phyloP scores from a whole-genome alignment of 2,113 vertebrate species.

The Oreochromis aureus region DNA sequence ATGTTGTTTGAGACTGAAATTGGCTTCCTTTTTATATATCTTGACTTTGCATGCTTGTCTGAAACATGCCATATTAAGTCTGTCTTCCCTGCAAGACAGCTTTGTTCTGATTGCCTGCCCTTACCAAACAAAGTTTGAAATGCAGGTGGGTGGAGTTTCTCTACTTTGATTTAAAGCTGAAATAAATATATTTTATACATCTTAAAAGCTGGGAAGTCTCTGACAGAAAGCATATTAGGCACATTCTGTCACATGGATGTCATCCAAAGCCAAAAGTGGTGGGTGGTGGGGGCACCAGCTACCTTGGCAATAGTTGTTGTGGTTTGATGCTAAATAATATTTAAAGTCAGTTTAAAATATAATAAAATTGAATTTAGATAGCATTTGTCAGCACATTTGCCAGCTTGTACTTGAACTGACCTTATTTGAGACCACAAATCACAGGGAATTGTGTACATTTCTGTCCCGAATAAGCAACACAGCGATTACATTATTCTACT shows the following conservation, averaged over 20 bases:
- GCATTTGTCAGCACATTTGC: not conserved
- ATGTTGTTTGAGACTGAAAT: not conserved
- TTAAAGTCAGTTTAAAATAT: not conserved
- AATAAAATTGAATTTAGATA: not conserved
- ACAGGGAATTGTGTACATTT: not conserved
- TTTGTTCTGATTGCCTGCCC: not conserved
- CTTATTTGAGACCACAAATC: not conserved
- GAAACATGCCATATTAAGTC: not conserved
- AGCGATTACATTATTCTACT: not conserved
- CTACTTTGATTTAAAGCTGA: not conserved
- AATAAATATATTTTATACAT: not conserved
- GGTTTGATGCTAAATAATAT: not conserved
- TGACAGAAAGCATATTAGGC: not conserved
- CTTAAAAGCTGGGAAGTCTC: not conserved
- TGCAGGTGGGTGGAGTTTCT: not conserved
- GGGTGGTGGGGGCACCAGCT: not conserved
- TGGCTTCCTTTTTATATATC: not conserved
- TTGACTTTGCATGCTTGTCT: not conserved
- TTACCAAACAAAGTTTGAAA: not conserved
- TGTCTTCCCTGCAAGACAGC: not conserved
- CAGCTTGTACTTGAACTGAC: not conserved
- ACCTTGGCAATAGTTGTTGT: not conserved
- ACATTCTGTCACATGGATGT: not conserved
- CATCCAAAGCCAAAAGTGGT: not conserved
- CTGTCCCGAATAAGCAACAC: rapidly evolving